A percentile compares a stretch with the other conserved stretches of the same genome.
phyloP scores from a whole-genome alignment of 2,888 invertebrate species.

The Lasioglossum pauxillum region DNA sequence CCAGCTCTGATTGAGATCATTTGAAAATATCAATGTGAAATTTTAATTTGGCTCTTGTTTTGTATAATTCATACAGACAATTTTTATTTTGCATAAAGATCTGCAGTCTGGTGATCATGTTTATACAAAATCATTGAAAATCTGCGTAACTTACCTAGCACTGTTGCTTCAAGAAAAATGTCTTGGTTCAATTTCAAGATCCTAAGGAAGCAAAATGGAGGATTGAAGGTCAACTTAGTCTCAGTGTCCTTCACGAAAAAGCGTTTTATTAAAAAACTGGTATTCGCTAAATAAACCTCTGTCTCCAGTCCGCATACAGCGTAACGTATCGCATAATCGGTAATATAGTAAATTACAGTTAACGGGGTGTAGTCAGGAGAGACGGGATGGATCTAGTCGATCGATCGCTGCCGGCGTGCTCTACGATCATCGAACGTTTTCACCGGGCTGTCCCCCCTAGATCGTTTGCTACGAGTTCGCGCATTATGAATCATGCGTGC shows the following conservation, averaged over 20 bases:
- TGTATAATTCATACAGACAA: no score
- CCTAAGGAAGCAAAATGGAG: background rate
- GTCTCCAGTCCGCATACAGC: constrained; percentile 73
- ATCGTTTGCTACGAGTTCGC: background rate
- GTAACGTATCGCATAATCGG: constrained; percentile 67
- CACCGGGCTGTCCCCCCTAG: background rate
- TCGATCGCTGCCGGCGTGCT: constrained; percentile 2
- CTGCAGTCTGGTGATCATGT: background rate
- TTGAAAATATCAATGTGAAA: no score
- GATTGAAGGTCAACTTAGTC: background rate
- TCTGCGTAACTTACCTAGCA: background rate
- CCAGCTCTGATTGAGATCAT: no score
- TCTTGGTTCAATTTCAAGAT: background rate
- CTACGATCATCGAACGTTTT: constrained; percentile 3
- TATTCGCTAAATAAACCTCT: constrained; percentile 77
- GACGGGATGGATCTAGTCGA: constrained; percentile 15
- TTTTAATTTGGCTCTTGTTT: no score
- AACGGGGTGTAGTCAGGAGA: constrained; percentile 62
- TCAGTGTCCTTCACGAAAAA: constrained; percentile 65
- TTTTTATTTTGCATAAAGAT: no score
- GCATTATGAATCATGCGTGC: constrained; percentile 20
- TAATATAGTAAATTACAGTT: constrained; percentile 71
- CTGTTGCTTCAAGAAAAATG: no score
- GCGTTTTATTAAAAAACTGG: constrained; percentile 76
- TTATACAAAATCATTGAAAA: background rate